A percentile compares a stretch with the other conserved stretches of the same genome.
Conservation (phyloP, 1,140 invertebrate species). For the Bombus superbus region DNA sequence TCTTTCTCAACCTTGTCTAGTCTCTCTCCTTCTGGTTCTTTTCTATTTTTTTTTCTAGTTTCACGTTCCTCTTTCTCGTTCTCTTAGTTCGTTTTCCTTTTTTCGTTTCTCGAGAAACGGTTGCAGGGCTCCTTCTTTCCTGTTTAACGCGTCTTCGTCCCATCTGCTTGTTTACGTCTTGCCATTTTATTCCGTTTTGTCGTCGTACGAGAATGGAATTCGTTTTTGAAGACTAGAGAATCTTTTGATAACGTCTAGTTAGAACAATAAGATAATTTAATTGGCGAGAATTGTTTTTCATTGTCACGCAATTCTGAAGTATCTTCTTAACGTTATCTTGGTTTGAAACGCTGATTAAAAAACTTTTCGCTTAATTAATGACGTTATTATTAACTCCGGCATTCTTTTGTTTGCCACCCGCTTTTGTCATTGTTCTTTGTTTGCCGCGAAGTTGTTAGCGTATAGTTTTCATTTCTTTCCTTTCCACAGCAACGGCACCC, state of each 20-base stretch:
- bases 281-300: not conserved
- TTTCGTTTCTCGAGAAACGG: not conserved
- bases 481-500: not conserved
- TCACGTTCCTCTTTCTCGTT: not conserved
- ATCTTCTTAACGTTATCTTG: not conserved
- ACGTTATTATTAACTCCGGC: constrained; percentile 21
- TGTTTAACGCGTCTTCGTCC: constrained; percentile 35
- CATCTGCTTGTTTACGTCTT: constrained; percentile 31
- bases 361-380: constrained; percentile 4
- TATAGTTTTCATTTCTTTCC: not conserved
- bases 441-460: constrained; percentile 5
- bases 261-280: not conserved
- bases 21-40: not conserved
- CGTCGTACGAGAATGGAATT: not conserved
- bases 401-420: not conserved
- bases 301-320: not conserved
- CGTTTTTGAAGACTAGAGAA: not conserved
- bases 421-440: constrained; percentile 17
- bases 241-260: not conserved
- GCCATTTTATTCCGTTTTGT: constrained; percentile 16
- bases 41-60: not conserved
- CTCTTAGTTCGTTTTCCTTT: not conserved
- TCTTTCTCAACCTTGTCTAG: not conserved
- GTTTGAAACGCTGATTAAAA: not conserved
- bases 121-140: not conserved